Evolutionary conservation across 2,113 vertebrate genomes (phyloP).

Genomic region (Sardina pilchardus): DNA sequence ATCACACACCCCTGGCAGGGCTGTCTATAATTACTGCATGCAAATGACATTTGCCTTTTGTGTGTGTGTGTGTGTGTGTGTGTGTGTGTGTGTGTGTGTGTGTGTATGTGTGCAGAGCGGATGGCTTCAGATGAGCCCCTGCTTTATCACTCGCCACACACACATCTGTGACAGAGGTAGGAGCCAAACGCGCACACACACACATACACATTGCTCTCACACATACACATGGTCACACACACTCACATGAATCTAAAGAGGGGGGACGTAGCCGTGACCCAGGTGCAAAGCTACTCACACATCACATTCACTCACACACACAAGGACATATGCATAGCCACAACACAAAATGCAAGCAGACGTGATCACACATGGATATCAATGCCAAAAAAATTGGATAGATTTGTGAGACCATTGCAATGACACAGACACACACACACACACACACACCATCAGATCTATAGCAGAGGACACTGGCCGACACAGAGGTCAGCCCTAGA

Average conservation of each 20-base stretch:
- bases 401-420: not conserved
- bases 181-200: conserved; percentile 35
- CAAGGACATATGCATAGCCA: not conserved
- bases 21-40: conserved; percentile 82
- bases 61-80: conserved; percentile 51
- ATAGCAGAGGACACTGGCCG: not conserved
- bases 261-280: not conserved
- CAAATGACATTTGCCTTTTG: conserved; percentile 86
- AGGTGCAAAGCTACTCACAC: not conserved
- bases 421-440: not conserved
- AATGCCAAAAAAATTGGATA: not conserved
- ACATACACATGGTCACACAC: not conserved
- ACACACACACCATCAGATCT: conserved; percentile 23
- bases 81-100: conserved; percentile 11
- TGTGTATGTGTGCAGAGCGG: conserved; percentile 67
- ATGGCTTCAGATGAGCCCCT: conserved; percentile 81
- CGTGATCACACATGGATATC: not conserved
- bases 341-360: not conserved
- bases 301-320: not conserved
- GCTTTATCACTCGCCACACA: conserved; percentile 82
- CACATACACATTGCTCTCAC: not conserved
- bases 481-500: conserved; percentile 4
- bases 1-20: conserved; percentile 76
- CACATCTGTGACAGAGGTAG: conserved; percentile 73
- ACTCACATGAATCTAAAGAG: conserved; percentile 39